These are phyloP conservation scores for Lissonota sp. DNA, from an alignment of 2,888 invertebrate species.

Conservation along the genomic window DNA sequence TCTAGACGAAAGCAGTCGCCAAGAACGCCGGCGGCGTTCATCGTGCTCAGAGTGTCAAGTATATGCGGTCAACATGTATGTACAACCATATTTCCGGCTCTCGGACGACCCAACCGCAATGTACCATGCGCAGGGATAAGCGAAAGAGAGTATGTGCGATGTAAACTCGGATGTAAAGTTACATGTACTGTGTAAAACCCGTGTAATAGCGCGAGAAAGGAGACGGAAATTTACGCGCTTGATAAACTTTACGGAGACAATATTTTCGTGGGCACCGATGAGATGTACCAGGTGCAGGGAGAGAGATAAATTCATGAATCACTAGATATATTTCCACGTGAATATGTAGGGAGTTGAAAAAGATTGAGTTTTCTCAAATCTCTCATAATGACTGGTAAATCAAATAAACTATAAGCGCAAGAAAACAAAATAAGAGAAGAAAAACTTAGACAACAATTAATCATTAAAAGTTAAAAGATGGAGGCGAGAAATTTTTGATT, in stretches of 20 bases:
- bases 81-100: slow-evolving; percentile 1
- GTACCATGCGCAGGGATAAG: background rate
- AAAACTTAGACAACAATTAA: too few species aligned
- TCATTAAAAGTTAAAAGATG: too few species aligned
- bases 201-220: slow-evolving; percentile 6
- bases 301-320: background rate
- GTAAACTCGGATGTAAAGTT: too few species aligned
- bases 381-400: too few species aligned
- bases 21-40: slow-evolving; percentile 45
- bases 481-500: too few species aligned
- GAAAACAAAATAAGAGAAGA: too few species aligned
- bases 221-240: slow-evolving; percentile 19
- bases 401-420: too few species aligned
- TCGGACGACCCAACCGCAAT: background rate
- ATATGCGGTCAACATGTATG: background rate
- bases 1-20: slow-evolving; percentile 40
- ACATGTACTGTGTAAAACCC: slow-evolving; percentile 5
- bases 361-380: too few species aligned
- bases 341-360: too few species aligned
- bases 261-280: background rate
- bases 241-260: slow-evolving; percentile 3
- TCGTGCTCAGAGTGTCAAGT: slow-evolving; percentile 43
- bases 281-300: background rate
- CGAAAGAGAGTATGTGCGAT: background rate
- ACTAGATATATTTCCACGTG: too few species aligned